Evolutionary conservation across 1,140 invertebrate species (phyloP).

Genomic region (Idris sp.): DNA sequence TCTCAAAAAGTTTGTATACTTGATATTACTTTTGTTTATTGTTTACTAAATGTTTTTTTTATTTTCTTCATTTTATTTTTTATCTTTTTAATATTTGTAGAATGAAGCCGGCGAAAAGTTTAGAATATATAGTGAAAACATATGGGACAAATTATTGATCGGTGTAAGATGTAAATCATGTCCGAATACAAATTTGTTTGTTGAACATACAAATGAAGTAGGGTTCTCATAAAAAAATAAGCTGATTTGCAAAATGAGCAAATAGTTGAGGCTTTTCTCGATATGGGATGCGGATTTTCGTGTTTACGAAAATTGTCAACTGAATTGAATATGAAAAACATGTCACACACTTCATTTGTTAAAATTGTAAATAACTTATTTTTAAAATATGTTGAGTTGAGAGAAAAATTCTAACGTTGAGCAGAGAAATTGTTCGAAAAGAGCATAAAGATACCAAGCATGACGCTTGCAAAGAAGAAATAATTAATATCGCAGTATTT

Average conservation of each 20-base stretch:
- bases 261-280: slow-evolving; percentile 3
- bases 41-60: too few species aligned
- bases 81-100: slow-evolving; percentile 1
- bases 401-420: slow-evolving; percentile 1
- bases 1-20: too few species aligned
- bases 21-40: too few species aligned
- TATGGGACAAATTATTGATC: too few species aligned
- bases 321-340: background rate
- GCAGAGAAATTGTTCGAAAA: slow-evolving; percentile 4
- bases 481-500: slow-evolving; percentile 15
- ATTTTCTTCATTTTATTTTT: background rate
- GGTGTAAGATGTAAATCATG: too few species aligned
- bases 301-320: background rate
- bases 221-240: too few species aligned
- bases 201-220: too few species aligned
- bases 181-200: too few species aligned
- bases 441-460: slow-evolving; percentile 4
- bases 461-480: background rate
- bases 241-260: too few species aligned
- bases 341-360: background rate
- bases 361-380: background rate
- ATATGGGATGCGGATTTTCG: slow-evolving; percentile 7
- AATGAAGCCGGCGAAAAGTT: background rate
- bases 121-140: background rate
- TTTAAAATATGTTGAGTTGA: background rate